Base-by-base conservation (phyloP, 2,888 invertebrate species). In the Aleiodes alternator region DNA sequence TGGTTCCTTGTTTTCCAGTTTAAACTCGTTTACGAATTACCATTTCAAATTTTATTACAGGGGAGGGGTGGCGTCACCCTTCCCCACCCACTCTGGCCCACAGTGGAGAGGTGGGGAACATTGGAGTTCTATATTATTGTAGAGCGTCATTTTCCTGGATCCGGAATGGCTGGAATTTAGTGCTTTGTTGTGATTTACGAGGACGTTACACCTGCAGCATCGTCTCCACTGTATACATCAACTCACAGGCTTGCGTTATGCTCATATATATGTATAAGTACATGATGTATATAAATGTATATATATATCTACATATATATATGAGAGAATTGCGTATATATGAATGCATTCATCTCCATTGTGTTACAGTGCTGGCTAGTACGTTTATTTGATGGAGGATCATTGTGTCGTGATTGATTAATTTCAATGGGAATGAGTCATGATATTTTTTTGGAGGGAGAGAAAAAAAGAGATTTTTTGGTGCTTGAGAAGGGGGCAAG, bases 181-280 rank as follows among this genome's bases (percentile, higher is more conserved):
- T 82, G 82, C 78, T 56, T 66, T 73, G 72, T 77, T 79, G 79
- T 83, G 82, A 84, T 85, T 85, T 85, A 84, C 82, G 84, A 82
- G 82, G 79, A 77, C 80, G 76, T 82, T 82, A 81, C 84, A 84
- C 83, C 83, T 84, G 82, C 78, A 77, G 70, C 77, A 75, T 61
- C 56, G 72, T 68, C 61, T 72, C 69, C 72, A 73, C 50, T 38
- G 68, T 61, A 70, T 56, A 14, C 14, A 34, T 16, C 29, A 14
- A 51, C 31, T n/a, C 12, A 23, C 43, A 8, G 66, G 23, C 50
- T 23, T n/a, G 50, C 23, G 53, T 59, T 59, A 57, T 56, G 14
- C 29, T 12, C 51, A 50, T 43, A 71, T 69, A 16, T 66, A 43
- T 57, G 38, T 34, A 43, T 69, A 64, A 23, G 50, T 70, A n/a